A percentile compares a stretch with the other conserved stretches of the same genome.
Evolutionary conservation across 2,113 vertebrate genomes (phyloP).

Genomic region (Semnornis frantzii): DNA sequence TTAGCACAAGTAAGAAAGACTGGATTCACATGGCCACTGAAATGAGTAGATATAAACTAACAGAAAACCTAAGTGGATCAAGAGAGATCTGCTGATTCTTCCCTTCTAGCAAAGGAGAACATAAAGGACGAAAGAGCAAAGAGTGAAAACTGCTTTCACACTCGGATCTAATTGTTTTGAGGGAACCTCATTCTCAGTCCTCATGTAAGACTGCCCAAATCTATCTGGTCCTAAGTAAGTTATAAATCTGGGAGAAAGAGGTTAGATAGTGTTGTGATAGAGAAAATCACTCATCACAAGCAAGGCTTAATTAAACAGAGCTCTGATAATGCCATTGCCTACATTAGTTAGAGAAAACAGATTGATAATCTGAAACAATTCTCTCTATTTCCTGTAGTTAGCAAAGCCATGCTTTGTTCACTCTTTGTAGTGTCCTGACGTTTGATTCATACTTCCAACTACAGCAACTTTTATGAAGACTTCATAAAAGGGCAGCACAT

Average conservation of each 20-base stretch:
- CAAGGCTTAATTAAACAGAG: neutral
- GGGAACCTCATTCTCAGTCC: neutral
- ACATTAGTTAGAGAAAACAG: neutral
- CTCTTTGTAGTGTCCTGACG: neutral
- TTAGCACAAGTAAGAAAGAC: neutral
- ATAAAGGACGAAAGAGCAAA: neutral
- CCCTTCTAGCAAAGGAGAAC: neutral
- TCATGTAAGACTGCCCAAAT: neutral
- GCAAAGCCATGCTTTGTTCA: neutral
- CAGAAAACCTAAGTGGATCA: neutral
- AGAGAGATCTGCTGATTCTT: neutral
- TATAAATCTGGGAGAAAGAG: neutral
- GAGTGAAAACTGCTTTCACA: neutral
- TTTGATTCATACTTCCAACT: neutral
- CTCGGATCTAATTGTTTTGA: neutral
- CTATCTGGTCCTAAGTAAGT: neutral
- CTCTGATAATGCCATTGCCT: neutral
- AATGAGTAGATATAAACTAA: neutral
- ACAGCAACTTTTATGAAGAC: neutral
- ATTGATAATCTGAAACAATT: neutral
- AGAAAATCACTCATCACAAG: neutral
- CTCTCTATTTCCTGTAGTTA: neutral
- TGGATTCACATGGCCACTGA: neutral
- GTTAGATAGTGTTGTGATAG: neutral
- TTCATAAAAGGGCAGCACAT: neutral